A percentile compares a stretch with the other conserved stretches of the same genome.
Conservation (phyloP, 2,888 invertebrate genomes). For the Subacronicta megacephala region DNA sequence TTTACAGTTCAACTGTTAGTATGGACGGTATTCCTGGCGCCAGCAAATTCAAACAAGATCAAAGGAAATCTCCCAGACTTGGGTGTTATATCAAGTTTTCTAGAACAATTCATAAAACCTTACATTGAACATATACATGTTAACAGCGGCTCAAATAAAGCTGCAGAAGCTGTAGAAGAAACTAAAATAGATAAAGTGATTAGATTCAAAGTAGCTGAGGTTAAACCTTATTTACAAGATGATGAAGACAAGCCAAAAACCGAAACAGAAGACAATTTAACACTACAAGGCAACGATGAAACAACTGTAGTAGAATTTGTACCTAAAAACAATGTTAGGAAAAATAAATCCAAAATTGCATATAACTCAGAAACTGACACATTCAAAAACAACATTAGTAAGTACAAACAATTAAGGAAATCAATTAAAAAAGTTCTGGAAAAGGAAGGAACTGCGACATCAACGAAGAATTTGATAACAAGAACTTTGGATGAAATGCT, state of each 20-base stretch:
- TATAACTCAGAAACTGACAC: slow-evolving; percentile 20
- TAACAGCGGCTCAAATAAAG: not conserved
- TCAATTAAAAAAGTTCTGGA: slow-evolving; percentile 65
- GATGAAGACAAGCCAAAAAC: slow-evolving; percentile 25
- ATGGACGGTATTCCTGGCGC: slow-evolving; percentile 18
- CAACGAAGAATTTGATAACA: slow-evolving; percentile 66
- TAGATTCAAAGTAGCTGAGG: slow-evolving; percentile 60
- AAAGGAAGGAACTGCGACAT: slow-evolving; percentile 66
- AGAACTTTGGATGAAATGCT: slow-evolving; percentile 73
- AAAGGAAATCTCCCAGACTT: slow-evolving; percentile 48
- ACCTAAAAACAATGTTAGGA: slow-evolving; percentile 41
- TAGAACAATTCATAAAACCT: slow-evolving; percentile 63
- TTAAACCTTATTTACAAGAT: slow-evolving; percentile 69
- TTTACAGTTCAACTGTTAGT: slow-evolving; percentile 42
- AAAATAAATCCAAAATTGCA: not conserved
- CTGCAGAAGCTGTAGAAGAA: slow-evolving; percentile 27
- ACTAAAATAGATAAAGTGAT: slow-evolving; percentile 60
- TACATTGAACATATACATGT: slow-evolving; percentile 46
- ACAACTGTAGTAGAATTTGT: slow-evolving; percentile 73
- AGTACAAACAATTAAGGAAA: slow-evolving; percentile 69
- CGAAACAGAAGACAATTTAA: slow-evolving; percentile 51
- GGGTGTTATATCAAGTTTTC: slow-evolving; percentile 51
- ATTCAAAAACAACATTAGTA: slow-evolving; percentile 59
- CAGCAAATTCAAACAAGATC: slow-evolving; percentile 16
- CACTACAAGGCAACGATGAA: slow-evolving; percentile 62